Evolutionary conservation across 1,140 invertebrate genomes (phyloP), one percentile per base, ranked within the genome.

Genomic region (Drosophila kepulauana): DNA sequence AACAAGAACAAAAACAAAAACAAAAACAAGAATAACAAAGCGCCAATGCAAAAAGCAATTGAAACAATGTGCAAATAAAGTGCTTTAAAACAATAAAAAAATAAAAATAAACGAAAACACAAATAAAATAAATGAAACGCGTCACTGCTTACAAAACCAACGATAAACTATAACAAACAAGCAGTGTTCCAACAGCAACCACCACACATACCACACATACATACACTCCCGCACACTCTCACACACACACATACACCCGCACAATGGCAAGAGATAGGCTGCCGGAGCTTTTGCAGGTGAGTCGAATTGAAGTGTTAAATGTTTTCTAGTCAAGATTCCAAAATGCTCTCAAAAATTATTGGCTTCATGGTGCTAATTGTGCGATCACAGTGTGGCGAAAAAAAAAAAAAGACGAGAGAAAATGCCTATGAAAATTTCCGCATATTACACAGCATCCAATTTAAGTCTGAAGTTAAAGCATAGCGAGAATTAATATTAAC

Each of bases 281-380:
- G 45, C 91, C 91, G 7, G 91, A 92, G 77, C 85, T 92, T 75
- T 75, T 92, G 46, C 87, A 91, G 91, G 91, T 92, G 75, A 91
- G 78, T 75, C 15, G 25, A 49, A 11, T 75, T 33, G 43, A 38
- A 11, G 62, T 64, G 62, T 54, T 65, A 65, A 56, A 41, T 46
- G 2, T 57, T 41, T 57, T 41, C 25, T 35, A 57, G 33, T 57
- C 35, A 38, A 5, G 20, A 56, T 56, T 35, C 16, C 52, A 6
- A 52, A 52, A 52, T 52, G 49, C 49, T n/a, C 52, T 52, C 25
- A 52, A 52, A 52, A 30, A 20, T 56, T 7, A 35, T 7, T 57
- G 54, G 35, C 41, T 43, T 57, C 38, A n/a, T 8, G 5, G 25
- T 65, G 62, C 10, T 65, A 65, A 65, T 65, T 65, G 49, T n/a